Conservation (phyloP, 1,140 invertebrate species). For the Drosophila lacertosa region DNA sequence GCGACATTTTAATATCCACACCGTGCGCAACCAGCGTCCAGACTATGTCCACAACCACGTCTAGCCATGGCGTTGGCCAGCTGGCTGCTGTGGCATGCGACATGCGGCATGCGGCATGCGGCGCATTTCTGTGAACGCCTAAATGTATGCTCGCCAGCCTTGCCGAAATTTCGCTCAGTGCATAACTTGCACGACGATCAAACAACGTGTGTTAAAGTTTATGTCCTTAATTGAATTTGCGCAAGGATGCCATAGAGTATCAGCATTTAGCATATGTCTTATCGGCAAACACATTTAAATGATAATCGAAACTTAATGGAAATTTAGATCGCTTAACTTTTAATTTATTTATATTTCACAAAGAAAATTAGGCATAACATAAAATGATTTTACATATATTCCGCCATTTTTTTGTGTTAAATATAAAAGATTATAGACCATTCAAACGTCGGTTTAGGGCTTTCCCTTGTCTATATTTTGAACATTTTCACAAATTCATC, state of each 20-base stretch:
- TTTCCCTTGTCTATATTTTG: conserved; percentile 11
- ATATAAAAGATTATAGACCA: not conserved
- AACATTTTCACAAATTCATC: conserved; percentile 51
- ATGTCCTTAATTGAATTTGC: too few species aligned
- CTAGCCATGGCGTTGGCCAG: conserved; percentile 2
- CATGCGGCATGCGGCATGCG: conserved; percentile 7
- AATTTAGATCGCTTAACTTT: too few species aligned
- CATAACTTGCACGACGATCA: conserved; percentile 7
- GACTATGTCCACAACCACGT: conserved; percentile 18
- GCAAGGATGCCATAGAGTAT: too few species aligned
- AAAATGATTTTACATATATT: too few species aligned
- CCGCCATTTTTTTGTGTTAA: too few species aligned
- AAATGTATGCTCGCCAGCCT: conserved; percentile 21
- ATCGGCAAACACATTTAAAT: too few species aligned
- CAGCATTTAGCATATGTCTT: too few species aligned
- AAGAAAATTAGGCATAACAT: too few species aligned
- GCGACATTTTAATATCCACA: conserved; percentile 81
- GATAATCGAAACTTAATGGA: too few species aligned
- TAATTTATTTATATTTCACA: too few species aligned
- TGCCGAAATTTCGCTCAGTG: conserved; percentile 18
- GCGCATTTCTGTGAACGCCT: conserved; percentile 36
- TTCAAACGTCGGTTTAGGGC: not conserved
- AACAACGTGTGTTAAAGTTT: too few species aligned
- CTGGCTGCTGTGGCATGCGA: conserved; percentile 5
- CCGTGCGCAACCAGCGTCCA: conserved; percentile 24